Evolutionary conservation across 2,797 vertebrate genomes (phyloP).

Genomic region (Tolypeutes matacus): DNA sequence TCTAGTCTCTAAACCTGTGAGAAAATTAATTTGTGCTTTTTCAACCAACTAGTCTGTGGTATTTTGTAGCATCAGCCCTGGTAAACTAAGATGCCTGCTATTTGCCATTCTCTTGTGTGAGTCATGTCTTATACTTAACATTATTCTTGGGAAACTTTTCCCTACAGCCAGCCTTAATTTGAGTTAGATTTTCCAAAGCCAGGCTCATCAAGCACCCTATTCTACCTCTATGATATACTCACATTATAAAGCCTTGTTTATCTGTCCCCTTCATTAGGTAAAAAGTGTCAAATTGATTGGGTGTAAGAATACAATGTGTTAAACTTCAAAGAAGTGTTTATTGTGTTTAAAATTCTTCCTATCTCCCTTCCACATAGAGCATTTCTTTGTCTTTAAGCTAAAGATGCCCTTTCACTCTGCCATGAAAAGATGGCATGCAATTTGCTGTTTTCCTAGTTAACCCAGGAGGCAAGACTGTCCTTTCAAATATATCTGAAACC

Average conservation of each 20-base stretch:
- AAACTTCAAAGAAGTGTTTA: neutral
- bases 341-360: neutral
- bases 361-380: neutral
- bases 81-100: no score
- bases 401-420: neutral
- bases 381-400: neutral
- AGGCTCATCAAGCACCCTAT: neutral
- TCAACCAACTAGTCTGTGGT: no score
- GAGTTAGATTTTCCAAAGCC: neutral
- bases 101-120: neutral
- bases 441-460: conserved; percentile 28
- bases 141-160: neutral
- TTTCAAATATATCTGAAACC: conserved; percentile 49
- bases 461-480: neutral
- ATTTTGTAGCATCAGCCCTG: no score
- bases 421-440: neutral
- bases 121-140: neutral
- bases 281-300: neutral
- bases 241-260: neutral
- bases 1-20: no score
- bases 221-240: neutral
- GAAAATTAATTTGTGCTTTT: no score
- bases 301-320: neutral
- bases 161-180: neutral
- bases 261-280: neutral